Conservation (phyloP, 1,140 invertebrate species). For the Drosophila kanapiae region DNA sequence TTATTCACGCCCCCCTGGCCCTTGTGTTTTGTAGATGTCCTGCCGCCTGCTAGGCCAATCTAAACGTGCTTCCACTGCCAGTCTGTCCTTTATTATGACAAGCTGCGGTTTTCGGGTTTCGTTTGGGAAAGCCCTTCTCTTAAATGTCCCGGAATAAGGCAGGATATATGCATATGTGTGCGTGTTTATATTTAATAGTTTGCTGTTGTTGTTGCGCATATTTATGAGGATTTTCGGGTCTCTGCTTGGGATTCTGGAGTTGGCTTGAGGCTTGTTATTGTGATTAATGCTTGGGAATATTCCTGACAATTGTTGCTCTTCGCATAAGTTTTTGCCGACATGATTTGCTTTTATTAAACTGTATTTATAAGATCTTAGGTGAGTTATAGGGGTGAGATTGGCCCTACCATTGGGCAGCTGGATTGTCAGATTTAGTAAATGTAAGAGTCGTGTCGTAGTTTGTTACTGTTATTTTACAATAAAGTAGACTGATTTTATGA, state of each 20-base stretch:
- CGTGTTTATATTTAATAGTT: constrained; percentile 78
- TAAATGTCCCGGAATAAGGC: constrained; percentile 62
- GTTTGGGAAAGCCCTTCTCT: constrained; percentile 32
- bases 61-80: constrained; percentile 53
- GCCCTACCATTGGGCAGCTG: background rate
- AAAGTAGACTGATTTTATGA: background rate
- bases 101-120: constrained; percentile 65
- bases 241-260: background rate
- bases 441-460: no score
- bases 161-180: constrained; percentile 37
- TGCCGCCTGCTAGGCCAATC: constrained; percentile 62
- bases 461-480: no score
- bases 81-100: constrained; percentile 76
- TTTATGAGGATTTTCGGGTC: constrained; percentile 55
- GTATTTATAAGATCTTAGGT: constrained; percentile 1
- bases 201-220: constrained; percentile 64
- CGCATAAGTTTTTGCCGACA: constrained; percentile 14
- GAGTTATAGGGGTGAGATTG: background rate
- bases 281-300: constrained; percentile 62
- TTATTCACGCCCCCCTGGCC: constrained; percentile 13
- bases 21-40: constrained; percentile 55
- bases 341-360: constrained; percentile 1
- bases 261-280: constrained; percentile 51
- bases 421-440: background rate
- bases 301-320: constrained; percentile 69